A percentile compares a stretch with the other conserved stretches of the same genome.
phyloP scores from a whole-genome alignment of 2,113 vertebrate species.

The Chelonoidis abingdonii region DNA sequence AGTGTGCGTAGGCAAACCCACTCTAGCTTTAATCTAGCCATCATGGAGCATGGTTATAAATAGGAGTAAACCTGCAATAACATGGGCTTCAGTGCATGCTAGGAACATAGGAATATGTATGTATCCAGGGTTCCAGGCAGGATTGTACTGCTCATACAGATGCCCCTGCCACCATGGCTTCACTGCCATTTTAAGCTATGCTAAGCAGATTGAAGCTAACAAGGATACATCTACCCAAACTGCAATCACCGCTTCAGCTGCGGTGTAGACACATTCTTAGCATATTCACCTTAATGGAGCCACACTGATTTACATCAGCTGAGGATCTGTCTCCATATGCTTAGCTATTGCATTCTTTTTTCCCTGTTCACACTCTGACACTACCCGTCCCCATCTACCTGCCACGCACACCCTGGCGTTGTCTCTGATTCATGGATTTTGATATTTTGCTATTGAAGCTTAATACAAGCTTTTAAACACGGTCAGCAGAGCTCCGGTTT shows the following conservation, averaged over 20 bases:
- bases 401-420: not conserved
- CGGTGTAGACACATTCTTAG: not conserved
- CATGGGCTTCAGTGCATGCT: not conserved
- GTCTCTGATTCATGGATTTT: not conserved
- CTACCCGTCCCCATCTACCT: not conserved
- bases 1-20: not conserved
- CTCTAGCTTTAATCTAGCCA: not conserved
- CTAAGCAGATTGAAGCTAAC: not conserved
- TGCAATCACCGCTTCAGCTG: not conserved
- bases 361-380: not conserved
- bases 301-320: not conserved
- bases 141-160: not conserved
- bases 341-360: slow-evolving; percentile 2
- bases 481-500: accelerated
- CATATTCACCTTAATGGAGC: not conserved
- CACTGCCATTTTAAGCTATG: not conserved
- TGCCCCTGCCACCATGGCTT: not conserved
- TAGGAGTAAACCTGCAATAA: not conserved
- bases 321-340: not conserved
- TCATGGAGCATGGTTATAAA: not conserved
- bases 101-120: not conserved
- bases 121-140: not conserved
- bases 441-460: not conserved
- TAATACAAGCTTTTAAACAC: not conserved
- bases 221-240: not conserved